Base-by-base conservation (phyloP, 2,888 invertebrate species). In the Metalampra italica region DNA sequence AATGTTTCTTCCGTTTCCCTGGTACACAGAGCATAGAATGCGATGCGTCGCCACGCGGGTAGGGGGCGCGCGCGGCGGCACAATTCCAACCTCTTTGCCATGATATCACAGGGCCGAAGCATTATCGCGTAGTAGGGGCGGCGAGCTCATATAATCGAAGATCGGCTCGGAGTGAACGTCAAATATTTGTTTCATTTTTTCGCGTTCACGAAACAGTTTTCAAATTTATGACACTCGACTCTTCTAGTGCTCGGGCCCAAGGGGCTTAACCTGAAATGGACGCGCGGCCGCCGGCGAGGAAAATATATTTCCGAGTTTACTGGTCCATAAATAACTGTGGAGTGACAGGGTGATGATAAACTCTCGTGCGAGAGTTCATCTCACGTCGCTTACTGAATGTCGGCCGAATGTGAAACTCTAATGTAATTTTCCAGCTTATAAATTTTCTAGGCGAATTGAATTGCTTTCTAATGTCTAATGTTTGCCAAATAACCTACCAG, bases 281-380 rank as follows among this genome's bases (percentile, higher is more conserved):
- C 86, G 83, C 71, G 68, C 75, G 78, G 78, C 78, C 80, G 82
- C 71, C 77, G 75, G 73, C 72, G 82, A 78, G 80, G 79, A 87
- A 87, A 85, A 88, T 88, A 87, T 87, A 88, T 89, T 86, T 89
- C 78, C 84, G 84, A 86, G 88, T 88, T 88, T 85, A 88, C 88
- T 87, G 84, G 80, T 74, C 78, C 85, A 88, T 88, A 89, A 89
- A 89, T 89, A 88, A 87, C 83, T 62, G 78, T 73, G 75, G 85
- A 88, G 87, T 89, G 88, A 88, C 88, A 82, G 82, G 68, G 75
- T 78, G 86, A 87, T 88, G 88, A 89, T 88, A 87, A 86, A 87
- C 85, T 83, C 78, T 65, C 71, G 65, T 68, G 72, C 78, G 75
- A 71, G 82, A 82, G 85, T 84, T 82, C 83, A 83, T 85, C 82